phyloP scores from a whole-genome alignment of 1,140 invertebrate species.

The Stenopsyche tienmushanensis region DNA sequence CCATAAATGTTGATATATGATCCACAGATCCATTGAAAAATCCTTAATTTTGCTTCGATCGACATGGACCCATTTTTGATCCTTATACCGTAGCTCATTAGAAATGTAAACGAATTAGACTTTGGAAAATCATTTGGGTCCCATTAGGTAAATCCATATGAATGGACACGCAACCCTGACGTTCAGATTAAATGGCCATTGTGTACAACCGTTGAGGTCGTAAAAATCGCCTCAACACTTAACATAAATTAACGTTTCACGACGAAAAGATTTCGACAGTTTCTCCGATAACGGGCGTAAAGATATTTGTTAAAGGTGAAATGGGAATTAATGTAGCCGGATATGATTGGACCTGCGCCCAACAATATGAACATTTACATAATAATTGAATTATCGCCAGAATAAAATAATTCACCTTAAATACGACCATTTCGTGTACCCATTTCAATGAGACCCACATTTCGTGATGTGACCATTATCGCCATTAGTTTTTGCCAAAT shows the following conservation, averaged over 20 bases:
- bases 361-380: neutral
- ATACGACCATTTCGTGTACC: conserved; percentile 1
- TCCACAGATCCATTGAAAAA: too few species aligned
- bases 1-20: too few species aligned
- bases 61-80: too few species aligned
- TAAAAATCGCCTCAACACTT: conserved; percentile 32
- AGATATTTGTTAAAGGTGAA: conserved; percentile 26
- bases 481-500: neutral
- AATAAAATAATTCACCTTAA: neutral
- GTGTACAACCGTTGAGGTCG: conserved; percentile 22
- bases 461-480: neutral
- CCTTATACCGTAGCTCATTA: too few species aligned
- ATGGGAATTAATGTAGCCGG: conserved; percentile 18
- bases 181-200: conserved; percentile 20
- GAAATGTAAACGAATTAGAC: too few species aligned
- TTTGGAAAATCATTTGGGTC: too few species aligned
- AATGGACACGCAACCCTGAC: too few species aligned
- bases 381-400: conserved; percentile 18
- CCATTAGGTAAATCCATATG: too few species aligned
- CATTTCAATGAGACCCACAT: neutral
- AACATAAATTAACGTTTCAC: conserved; percentile 28
- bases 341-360: conserved; percentile 13
- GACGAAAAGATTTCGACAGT: conserved; percentile 26
- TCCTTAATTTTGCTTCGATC: too few species aligned
- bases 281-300: conserved; percentile 21